Evolutionary conservation across 2,797 vertebrate species (phyloP).

Genomic region (Melanotaenia pygmaea): DNA sequence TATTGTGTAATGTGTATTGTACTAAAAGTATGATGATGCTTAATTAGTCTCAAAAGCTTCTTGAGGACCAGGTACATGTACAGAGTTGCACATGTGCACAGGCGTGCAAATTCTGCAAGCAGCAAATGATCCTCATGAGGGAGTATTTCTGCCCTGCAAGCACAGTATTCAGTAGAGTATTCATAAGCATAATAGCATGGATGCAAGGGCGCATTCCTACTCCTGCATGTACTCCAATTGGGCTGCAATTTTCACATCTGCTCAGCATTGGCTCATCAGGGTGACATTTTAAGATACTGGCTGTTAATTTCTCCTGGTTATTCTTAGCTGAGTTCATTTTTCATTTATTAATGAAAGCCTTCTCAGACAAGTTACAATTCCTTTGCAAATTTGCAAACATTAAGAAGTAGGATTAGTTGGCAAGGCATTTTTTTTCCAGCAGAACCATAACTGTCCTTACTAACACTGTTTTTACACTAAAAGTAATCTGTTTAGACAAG

Average conservation of each 20-base stretch:
- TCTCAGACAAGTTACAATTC: too few species aligned
- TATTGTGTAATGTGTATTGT: neutral
- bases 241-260: neutral
- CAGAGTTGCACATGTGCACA: neutral
- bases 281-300: neutral
- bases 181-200: neutral
- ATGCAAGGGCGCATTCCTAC: neutral
- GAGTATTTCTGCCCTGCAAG: slow-evolving; percentile 1
- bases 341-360: too few species aligned
- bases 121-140: slow-evolving; percentile 1
- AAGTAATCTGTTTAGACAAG: neutral
- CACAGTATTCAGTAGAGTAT: neutral
- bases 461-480: neutral
- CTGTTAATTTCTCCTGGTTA: neutral
- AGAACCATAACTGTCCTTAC: neutral
- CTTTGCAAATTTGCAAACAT: too few species aligned
- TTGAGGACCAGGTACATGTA: neutral
- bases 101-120: neutral
- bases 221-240: neutral
- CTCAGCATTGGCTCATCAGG: neutral
- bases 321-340: neutral
- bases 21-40: neutral
- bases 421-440: neutral
- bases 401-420: neutral
- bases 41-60: neutral